Conservation (phyloP, 2,797 vertebrate genomes). For the Phoebastria nigripes region DNA sequence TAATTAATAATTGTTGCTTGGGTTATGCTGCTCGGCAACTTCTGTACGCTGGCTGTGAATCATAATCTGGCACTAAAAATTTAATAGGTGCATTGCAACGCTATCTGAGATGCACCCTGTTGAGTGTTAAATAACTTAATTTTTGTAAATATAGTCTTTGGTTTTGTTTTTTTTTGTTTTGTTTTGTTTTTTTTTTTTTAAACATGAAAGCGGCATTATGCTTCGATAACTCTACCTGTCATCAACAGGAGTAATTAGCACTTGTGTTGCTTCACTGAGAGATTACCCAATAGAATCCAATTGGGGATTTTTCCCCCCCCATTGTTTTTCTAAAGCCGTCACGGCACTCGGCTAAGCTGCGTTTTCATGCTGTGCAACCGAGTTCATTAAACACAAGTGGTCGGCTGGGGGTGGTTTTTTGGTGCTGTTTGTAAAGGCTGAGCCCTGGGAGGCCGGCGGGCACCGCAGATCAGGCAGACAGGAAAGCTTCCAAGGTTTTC, state of each 20-base stretch:
- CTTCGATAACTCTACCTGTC: constrained; percentile 51
- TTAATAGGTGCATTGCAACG: constrained; percentile 18
- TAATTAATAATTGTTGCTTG: constrained; percentile 59
- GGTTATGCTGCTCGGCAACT: constrained; percentile 28
- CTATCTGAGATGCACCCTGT: not conserved
- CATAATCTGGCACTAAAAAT: constrained; percentile 56
- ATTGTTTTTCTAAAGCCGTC: constrained; percentile 57
- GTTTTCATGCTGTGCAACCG: constrained; percentile 63
- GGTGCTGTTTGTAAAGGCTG: constrained; percentile 56
- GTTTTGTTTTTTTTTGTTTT: not conserved
- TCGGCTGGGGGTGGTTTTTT: constrained; percentile 27
- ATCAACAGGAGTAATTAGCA: constrained; percentile 66
- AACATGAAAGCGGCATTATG: constrained; percentile 40
- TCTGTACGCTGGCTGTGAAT: constrained; percentile 39
- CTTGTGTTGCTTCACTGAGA: constrained; percentile 30
- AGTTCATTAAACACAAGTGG: constrained; percentile 69
- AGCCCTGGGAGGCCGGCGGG: constrained; percentile 17
- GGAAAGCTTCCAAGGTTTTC: not conserved
- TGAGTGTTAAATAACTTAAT: constrained; percentile 67
- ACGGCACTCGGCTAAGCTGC: constrained; percentile 63
- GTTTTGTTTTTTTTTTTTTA: not conserved
- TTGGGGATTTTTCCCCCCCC: not conserved
- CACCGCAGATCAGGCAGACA: rapidly evolving
- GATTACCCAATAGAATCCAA: constrained; percentile 76
- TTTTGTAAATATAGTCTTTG: constrained; percentile 45